Base-by-base conservation (phyloP, 2,113 vertebrate species). In the Zosterops pallidus region DNA sequence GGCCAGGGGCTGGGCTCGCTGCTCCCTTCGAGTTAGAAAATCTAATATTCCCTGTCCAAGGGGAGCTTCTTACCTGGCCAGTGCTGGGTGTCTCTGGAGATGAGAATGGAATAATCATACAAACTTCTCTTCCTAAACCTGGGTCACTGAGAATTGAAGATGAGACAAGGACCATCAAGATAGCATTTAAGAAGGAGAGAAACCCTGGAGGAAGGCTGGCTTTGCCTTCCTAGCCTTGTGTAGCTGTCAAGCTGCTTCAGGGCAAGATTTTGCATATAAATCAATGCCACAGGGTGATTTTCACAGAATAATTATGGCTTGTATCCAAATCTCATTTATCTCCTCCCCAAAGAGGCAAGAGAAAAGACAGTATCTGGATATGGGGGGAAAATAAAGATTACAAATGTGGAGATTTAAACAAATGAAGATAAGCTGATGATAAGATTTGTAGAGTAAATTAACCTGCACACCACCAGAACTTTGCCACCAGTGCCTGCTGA, bases 251-350 rank as follows among this genome's bases (percentile, higher is more conserved):
- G 60, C 19, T 87, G 84, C 84, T 92, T 56, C 65, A 71, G 57
- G 78, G 78, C 56, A 94, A 89, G 26, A 91, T 64, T 92, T 68
- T 91, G 81, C 52, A 82, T 41, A 59, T 50, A 60, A 82, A 92
- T 89, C 81, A 82, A 41, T 52, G 44, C 33, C 0, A 0, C 39
- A 37, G 57, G 49, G 39, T 52, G 42, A 71, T 79, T 41, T 67
- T 67, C 44, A 49, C 70, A n/a, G 35, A 89, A 84, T 78, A 91
- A 82, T 86, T 68, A 82, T 16, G 57, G 57, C 78, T 84, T 4
- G 2, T 29, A 67, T 26, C 68, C 64, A 89, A 57, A 77, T 39
- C 80, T 68, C 68, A 70, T 79, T 62, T 89, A 62, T 35, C 28
- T 78, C 47, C 21, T 91, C 50, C 26, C 39, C 23, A 67, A 62